Evolutionary conservation across 2,797 vertebrate genomes (phyloP).

Genomic region (Esox masquinongy): DNA sequence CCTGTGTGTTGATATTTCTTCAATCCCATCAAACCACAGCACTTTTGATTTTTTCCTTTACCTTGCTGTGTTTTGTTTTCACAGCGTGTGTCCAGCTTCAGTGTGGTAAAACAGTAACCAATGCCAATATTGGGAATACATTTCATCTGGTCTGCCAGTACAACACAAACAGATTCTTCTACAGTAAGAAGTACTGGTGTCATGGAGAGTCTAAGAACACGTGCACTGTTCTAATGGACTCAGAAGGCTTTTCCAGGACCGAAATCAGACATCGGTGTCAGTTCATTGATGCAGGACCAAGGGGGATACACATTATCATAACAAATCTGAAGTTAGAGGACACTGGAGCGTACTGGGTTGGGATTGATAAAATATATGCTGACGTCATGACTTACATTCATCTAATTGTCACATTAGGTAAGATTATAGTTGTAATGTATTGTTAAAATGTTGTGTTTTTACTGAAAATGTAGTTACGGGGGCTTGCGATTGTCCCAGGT

Average conservation of each 20-base stretch:
- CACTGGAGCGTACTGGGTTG: slow-evolving; percentile 71
- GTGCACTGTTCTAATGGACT: slow-evolving; percentile 67
- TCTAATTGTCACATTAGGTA: slow-evolving; percentile 67
- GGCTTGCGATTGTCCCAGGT: too few species aligned
- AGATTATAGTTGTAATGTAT: slow-evolving; percentile 10
- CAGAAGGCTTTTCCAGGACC: slow-evolving; percentile 27
- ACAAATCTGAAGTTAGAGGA: slow-evolving; percentile 56
- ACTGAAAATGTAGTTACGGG: too few species aligned
- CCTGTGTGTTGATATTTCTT: not conserved
- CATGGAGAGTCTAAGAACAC: slow-evolving; percentile 46
- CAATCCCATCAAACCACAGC: not conserved
- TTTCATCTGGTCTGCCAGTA: slow-evolving; percentile 55
- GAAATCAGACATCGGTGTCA: slow-evolving; percentile 21
- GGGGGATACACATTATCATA: slow-evolving; percentile 54
- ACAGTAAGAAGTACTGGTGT: slow-evolving; percentile 77
- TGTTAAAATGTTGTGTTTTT: too few species aligned
- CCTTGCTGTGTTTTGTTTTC: slow-evolving; percentile 11
- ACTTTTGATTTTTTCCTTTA: not conserved
- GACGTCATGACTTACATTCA: slow-evolving; percentile 68
- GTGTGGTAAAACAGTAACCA: slow-evolving; percentile 56
- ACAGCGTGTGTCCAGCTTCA: slow-evolving; percentile 63
- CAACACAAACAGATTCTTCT: slow-evolving; percentile 8
- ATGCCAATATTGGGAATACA: slow-evolving; percentile 39
- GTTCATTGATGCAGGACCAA: slow-evolving; percentile 35
- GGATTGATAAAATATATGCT: slow-evolving; percentile 63